These are phyloP conservation scores for Ploceus nigricollis DNA, from an alignment of 2,113 vertebrate species.

Conservation along the genomic window DNA sequence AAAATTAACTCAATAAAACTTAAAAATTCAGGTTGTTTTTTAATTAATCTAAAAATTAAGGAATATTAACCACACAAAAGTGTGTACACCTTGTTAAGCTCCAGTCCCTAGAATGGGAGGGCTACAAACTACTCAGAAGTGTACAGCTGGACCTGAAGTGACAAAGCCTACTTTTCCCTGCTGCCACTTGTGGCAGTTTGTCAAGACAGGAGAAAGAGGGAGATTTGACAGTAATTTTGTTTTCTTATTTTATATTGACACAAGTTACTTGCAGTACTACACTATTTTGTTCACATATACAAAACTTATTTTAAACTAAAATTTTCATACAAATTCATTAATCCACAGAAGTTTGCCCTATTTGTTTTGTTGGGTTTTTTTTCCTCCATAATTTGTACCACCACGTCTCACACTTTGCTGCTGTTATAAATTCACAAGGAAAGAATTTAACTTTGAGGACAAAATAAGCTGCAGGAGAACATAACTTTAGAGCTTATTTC, in stretches of 20 bases:
- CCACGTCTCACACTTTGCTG: not conserved
- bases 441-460: not conserved
- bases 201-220: not conserved
- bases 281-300: accelerated
- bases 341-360: not conserved
- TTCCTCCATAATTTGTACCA: not conserved
- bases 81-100: not conserved
- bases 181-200: not conserved
- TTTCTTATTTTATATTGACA: not conserved
- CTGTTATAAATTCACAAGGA: not conserved
- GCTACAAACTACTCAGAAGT: not conserved
- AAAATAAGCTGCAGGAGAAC: not conserved
- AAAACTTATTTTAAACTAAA: not conserved
- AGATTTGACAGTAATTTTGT: not conserved
- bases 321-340: not conserved
- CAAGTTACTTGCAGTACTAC: not conserved
- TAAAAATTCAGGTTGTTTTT: not conserved
- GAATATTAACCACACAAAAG: not conserved
- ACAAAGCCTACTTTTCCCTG: not conserved
- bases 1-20: not conserved
- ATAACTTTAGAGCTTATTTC: not conserved
- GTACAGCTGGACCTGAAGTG: not conserved
- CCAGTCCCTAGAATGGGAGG: not conserved
- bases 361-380: not conserved
- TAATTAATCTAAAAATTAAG: not conserved